These are phyloP conservation scores for Laupala kohalensis DNA, from an alignment of 1,140 invertebrate species.

Conservation along the genomic window DNA sequence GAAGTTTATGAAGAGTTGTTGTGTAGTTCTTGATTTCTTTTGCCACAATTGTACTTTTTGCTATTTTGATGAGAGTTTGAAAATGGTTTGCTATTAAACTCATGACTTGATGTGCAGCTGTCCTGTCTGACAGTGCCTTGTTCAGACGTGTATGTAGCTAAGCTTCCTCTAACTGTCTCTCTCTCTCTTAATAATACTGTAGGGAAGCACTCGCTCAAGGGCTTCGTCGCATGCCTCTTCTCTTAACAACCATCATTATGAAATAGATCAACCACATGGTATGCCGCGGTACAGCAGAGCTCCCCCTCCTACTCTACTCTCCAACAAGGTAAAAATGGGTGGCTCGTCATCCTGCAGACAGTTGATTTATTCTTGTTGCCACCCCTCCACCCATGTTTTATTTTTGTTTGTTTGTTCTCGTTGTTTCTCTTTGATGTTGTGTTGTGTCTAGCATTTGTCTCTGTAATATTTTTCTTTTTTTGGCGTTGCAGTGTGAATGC, in stretches of 20 bases:
- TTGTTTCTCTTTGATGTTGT: not conserved
- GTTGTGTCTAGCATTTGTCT: not conserved
- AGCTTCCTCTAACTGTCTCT: slow-evolving; percentile 2
- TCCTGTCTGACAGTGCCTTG: not conserved
- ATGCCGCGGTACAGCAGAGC: slow-evolving; percentile 30
- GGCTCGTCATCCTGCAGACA: slow-evolving; percentile 16
- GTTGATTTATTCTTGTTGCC: not conserved
- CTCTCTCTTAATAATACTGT: slow-evolving; percentile 17
- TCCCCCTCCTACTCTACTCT: slow-evolving; percentile 11
- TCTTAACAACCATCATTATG: slow-evolving; percentile 30
- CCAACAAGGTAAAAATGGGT: slow-evolving; percentile 23
- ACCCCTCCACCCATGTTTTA: not conserved
- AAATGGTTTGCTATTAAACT: too few species aligned
- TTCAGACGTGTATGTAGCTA: not conserved
- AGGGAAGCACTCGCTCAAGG: slow-evolving; percentile 31
- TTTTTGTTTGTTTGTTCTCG: not conserved
- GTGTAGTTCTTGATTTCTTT: too few species aligned
- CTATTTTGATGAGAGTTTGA: too few species aligned
- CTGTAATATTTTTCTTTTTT: not conserved
- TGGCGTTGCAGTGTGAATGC: too few species aligned
- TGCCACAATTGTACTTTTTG: too few species aligned
- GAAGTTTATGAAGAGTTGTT: too few species aligned
- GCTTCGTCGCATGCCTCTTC: slow-evolving; percentile 20
- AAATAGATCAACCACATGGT: slow-evolving; percentile 32
- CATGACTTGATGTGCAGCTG: not conserved